Percentiles rank a stretch among this genome's conserved stretches.
These are phyloP conservation scores for Matsumyia berberina DNA, from an alignment of 2,888 invertebrate genomes.

Conservation along the genomic window DNA sequence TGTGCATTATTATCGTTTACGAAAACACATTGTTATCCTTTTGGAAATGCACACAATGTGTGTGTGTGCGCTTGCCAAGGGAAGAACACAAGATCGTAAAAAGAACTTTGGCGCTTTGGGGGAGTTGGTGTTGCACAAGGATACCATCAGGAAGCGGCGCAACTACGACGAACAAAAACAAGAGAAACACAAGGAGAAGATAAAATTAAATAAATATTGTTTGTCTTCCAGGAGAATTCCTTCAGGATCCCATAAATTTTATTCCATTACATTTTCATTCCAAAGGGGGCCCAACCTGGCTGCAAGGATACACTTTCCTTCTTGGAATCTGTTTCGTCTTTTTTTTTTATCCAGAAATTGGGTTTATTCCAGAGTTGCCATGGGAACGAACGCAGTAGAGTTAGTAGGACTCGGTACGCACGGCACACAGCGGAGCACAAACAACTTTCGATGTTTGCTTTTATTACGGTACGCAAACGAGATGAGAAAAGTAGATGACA, in stretches of 20 bases:
- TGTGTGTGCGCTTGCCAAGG: conserved; percentile 9
- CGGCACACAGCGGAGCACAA: conserved; percentile 3
- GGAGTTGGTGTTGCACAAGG: conserved; percentile 3
- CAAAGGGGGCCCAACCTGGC: background rate
- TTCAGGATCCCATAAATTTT: conserved; percentile 68
- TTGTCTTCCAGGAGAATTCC: conserved; percentile 67
- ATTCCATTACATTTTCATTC: conserved; percentile 42
- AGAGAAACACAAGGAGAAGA: conserved; percentile 34
- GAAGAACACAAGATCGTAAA: conserved; percentile 45
- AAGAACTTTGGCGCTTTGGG: background rate
- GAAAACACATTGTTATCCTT: conserved; percentile 72
- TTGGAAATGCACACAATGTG: conserved; percentile 51
- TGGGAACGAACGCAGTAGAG: background rate
- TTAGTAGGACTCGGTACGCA: conserved; percentile 15
- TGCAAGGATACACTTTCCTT: conserved; percentile 20
- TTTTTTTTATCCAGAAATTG: conserved; percentile 31
- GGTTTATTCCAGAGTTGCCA: conserved; percentile 30
- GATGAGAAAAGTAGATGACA: conserved; percentile 50
- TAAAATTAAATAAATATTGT: conserved; percentile 74
- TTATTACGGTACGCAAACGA: conserved; percentile 67
- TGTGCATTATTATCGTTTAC: conserved; percentile 74
- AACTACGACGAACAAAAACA: conserved; percentile 36
- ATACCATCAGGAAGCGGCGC: conserved; percentile 41
- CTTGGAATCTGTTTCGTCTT: background rate
- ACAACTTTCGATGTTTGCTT: conserved; percentile 62